Evolutionary conservation across 2,888 invertebrate species (phyloP).

Genomic region (Linnaemya vulpina): DNA sequence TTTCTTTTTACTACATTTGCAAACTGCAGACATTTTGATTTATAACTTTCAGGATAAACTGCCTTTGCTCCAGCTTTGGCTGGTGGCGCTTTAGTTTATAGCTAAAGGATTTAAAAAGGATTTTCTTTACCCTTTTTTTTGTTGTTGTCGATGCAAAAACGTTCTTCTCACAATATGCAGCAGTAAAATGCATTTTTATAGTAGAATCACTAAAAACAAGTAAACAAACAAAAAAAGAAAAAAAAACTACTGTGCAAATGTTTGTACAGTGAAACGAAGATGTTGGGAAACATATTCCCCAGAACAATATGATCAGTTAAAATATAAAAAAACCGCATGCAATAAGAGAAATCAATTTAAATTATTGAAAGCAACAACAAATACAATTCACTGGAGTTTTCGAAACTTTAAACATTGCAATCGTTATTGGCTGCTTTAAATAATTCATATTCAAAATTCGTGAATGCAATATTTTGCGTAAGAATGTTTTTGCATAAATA

Average conservation of each 20-base stretch:
- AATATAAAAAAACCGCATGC: too few relatives aligned
- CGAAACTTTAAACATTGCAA: too few relatives aligned
- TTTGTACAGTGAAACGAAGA: slow-evolving; percentile 7
- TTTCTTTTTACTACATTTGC: background rate
- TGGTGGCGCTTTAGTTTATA: slow-evolving; percentile 73
- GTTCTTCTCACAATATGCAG: slow-evolving; percentile 25
- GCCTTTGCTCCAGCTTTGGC: slow-evolving; percentile 47
- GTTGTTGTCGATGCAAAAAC: slow-evolving; percentile 42
- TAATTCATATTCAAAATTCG: too few relatives aligned
- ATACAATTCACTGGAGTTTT: too few relatives aligned
- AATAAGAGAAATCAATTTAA: too few relatives aligned
- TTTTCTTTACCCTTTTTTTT: slow-evolving; percentile 45
- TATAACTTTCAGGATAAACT: slow-evolving; percentile 74
- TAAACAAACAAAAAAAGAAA: too few relatives aligned
- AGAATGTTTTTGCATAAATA: too few relatives aligned
- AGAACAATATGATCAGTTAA: background rate
- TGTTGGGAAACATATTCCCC: background rate
- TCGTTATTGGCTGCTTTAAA: too few relatives aligned
- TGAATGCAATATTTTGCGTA: too few relatives aligned
- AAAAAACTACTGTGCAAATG: background rate
- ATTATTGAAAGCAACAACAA: too few relatives aligned
- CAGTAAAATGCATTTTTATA: slow-evolving; percentile 64
- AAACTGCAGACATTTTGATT: slow-evolving; percentile 77
- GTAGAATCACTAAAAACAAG: slow-evolving; percentile 32
- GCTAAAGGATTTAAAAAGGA: slow-evolving; percentile 72